Base-by-base conservation (phyloP, 2,113 vertebrate species). In the Poeciliopsis occidentalis region DNA sequence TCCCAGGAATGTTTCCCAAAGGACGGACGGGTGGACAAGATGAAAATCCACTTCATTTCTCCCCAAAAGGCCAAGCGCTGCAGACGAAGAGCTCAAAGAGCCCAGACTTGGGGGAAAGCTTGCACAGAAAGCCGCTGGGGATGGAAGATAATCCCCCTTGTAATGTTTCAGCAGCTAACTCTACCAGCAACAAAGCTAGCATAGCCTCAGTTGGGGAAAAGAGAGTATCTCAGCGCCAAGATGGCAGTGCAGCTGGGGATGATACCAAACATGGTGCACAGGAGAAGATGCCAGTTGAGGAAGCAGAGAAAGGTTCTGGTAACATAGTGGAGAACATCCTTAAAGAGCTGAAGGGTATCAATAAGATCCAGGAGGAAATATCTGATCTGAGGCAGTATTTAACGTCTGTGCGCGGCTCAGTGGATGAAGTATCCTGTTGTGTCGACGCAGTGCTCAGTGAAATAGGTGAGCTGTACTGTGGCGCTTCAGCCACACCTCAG, bases 361-460 rank as follows among this genome's bases (percentile, higher is more conserved):
- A 97, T 86, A 96, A 95, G 76, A 98, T 99, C 75, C 97, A 99
- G 85, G 96, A 95, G 3, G 98, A 99, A 92, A 98, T 99, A 69
- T 97, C 97, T 7, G 98, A 99, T 83, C 93, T 99, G 60, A 95
- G 93, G 67, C 94, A 97, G 74, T 98, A 99, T 83, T 91, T 99
- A 75, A 95, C 92, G 31, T 95, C 97, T 70, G 96, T 99, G 60
- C 95, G 94, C 68, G 97, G 97, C 51, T 99, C 98, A 0, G 97
- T 99, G 82, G 98, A 99, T 75, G 97, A 99, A 89, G 97, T 99
- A 13, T 99, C 97, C 29, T 97, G 93, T 83, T 98, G 97, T 4
- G 96, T 99, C 2, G 98, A 99, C 86, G 95, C 96, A 0, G 97
- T 99, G 24, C 92, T 99, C 75, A 97, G 93, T 69, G 97, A 97